These are phyloP conservation scores for Harpagifer antarcticus DNA, from an alignment of 2,797 vertebrate genomes.

Conservation along the genomic window DNA sequence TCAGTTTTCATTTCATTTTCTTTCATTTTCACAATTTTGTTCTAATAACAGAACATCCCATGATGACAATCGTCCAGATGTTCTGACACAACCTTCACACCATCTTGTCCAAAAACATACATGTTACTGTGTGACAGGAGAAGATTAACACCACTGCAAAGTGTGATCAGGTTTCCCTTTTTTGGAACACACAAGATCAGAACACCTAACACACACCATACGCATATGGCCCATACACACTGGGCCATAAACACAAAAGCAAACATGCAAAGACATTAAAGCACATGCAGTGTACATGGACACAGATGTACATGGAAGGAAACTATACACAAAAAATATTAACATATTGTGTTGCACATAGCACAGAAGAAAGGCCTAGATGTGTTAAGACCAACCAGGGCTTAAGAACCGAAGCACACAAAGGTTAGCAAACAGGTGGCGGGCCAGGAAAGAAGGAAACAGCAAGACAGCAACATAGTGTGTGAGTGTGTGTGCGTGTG, in stretches of 20 bases:
- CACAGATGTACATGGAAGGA: background rate
- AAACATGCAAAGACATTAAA: background rate
- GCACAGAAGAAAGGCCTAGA: slow-evolving; percentile 18
- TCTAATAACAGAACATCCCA: background rate
- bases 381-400: slow-evolving; percentile 35
- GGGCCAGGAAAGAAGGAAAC: slow-evolving; percentile 17
- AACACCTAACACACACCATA: background rate
- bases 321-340: background rate
- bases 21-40: too few relatives aligned
- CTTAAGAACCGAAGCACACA: slow-evolving; percentile 43
- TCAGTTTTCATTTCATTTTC: background rate
- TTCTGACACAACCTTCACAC: slow-evolving; percentile 28
- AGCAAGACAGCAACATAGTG: slow-evolving; percentile 7
- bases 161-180: slow-evolving; percentile 51
- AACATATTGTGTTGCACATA: slow-evolving; percentile 6
- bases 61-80: slow-evolving; percentile 37
- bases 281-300: background rate
- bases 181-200: slow-evolving; percentile 19
- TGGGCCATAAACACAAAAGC: background rate
- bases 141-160: slow-evolving; percentile 38
- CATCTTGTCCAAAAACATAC: slow-evolving; percentile 1
- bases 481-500: too few relatives aligned
- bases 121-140: slow-evolving; percentile 36
- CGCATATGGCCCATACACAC: too few relatives aligned
- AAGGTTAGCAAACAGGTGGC: slow-evolving; percentile 67